These are phyloP conservation scores for Montipora capricornis DNA, from an alignment of 64 coral and sea anemone species.

Conservation along the genomic window DNA sequence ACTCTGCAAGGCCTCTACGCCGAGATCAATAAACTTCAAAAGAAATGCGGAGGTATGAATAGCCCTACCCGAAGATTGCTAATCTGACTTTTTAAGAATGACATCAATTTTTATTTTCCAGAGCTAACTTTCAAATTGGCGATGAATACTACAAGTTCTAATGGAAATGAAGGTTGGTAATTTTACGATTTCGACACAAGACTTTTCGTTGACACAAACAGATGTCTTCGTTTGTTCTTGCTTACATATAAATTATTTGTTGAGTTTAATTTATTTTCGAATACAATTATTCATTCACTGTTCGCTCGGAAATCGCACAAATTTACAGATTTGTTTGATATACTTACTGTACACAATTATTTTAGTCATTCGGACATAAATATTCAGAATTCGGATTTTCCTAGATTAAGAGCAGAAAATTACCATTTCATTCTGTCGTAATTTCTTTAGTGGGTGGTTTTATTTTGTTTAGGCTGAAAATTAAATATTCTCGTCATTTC, in stretches of 20 bases:
- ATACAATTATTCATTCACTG: not conserved
- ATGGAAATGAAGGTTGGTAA: conserved; percentile 76
- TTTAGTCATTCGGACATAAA: no score
- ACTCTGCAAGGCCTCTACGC: conserved; percentile 92
- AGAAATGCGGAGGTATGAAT: conserved; percentile 97
- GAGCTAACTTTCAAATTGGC: conserved; percentile 97
- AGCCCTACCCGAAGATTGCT: not conserved
- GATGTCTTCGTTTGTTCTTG: conserved; percentile 22
- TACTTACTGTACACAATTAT: no score
- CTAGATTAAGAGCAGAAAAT: no score
- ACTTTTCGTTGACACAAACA: not conserved
- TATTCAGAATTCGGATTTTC: no score
- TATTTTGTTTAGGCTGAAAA: no score
- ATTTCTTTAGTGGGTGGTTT: no score
- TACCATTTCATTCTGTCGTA: no score
- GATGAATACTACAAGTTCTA: conserved; percentile 85
- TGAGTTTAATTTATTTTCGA: not conserved
- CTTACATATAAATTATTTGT: conserved; percentile 11
- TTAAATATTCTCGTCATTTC: no score
- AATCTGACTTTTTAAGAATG: not conserved
- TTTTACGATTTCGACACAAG: not conserved
- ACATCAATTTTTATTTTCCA: conserved; percentile 52
- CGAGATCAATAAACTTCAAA: conserved; percentile 98
- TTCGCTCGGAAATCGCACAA: not conserved
- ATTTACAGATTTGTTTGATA: not conserved